Evolutionary conservation across 2,888 invertebrate species (phyloP).

Genomic region (Polydrusus tereticollis): DNA sequence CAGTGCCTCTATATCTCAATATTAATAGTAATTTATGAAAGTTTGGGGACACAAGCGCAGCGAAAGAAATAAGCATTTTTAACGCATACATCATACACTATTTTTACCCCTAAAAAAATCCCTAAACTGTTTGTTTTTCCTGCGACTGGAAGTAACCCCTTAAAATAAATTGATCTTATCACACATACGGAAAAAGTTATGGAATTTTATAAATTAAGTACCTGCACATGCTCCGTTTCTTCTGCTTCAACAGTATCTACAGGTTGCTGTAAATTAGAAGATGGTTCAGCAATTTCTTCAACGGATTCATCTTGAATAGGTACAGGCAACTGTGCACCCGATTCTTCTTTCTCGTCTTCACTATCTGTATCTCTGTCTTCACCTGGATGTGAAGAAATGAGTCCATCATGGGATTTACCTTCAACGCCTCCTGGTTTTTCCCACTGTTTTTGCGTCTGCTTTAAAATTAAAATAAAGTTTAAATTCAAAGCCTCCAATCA

Average conservation of each 20-base stretch:
- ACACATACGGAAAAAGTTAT: neutral
- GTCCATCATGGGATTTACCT: slow-evolving; percentile 70
- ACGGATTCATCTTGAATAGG: slow-evolving; percentile 66
- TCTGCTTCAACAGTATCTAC: neutral
- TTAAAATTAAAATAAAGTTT: slow-evolving; percentile 45
- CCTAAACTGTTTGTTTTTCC: no score
- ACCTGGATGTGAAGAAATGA: slow-evolving; percentile 77
- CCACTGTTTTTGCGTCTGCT: slow-evolving; percentile 70
- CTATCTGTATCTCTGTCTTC: slow-evolving; percentile 75
- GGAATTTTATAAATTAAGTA: slow-evolving; percentile 2
- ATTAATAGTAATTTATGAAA: no score
- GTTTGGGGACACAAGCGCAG: no score
- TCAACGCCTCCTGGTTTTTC: slow-evolving; percentile 74
- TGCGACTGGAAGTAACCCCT: no score
- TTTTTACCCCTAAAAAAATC: no score
- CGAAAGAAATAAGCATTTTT: no score
- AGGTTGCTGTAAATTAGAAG: neutral
- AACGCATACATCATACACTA: no score
- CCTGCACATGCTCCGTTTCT: slow-evolving; percentile 14
- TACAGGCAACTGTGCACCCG: slow-evolving; percentile 58
- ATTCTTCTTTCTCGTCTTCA: slow-evolving; percentile 69
- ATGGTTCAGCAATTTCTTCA: slow-evolving; percentile 50
- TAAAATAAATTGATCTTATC: neutral
- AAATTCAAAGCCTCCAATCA: no score
- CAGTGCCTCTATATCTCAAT: no score